phyloP scores from a whole-genome alignment of 2,888 invertebrate species.

The Temnothorax rugatulus region DNA sequence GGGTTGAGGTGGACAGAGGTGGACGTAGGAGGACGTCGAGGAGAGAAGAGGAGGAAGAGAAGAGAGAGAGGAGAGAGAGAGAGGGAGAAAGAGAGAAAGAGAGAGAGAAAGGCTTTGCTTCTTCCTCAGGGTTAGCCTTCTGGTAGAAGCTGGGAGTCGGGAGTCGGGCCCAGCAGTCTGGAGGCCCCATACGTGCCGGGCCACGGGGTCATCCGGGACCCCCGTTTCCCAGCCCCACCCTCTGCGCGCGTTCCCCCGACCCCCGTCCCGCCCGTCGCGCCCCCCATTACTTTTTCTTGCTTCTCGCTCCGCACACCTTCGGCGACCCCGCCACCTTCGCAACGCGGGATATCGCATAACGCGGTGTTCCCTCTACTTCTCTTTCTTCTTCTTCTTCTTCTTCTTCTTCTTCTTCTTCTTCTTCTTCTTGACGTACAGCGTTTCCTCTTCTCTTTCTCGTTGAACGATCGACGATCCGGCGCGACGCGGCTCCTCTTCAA shows the following conservation, averaged over 20 bases:
- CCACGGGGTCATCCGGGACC: constrained; percentile 84
- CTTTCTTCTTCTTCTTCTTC: constrained; percentile 39
- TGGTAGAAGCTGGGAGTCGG: constrained; percentile 81
- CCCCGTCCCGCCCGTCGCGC: constrained; percentile 56
- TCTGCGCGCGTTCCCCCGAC: constrained; percentile 57
- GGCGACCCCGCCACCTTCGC: constrained; percentile 73
- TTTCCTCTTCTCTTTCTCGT: constrained; percentile 40
- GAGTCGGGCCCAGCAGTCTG: constrained; percentile 85
- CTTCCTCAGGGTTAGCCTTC: constrained; percentile 82
- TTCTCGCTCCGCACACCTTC: constrained; percentile 69
- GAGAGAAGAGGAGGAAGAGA: constrained; percentile 51
- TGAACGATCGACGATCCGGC: constrained; percentile 49
- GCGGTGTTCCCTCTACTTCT: constrained; percentile 64
- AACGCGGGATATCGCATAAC: constrained; percentile 76
- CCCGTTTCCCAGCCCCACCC: constrained; percentile 78
- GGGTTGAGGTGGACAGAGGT: constrained; percentile 70
- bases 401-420: constrained; percentile 11
- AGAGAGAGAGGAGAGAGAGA: constrained; percentile 64
- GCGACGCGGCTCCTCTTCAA: constrained; percentile 49
- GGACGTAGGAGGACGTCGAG: constrained; percentile 61
- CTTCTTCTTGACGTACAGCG: constrained; percentile 40
- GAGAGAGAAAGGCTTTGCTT: constrained; percentile 73
- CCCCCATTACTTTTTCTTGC: constrained; percentile 67
- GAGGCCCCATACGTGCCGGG: constrained; percentile 84
- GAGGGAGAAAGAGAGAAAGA: constrained; percentile 51